phyloP scores from a whole-genome alignment of 2,888 invertebrate genomes.

The Mesodorylaimus sp. region DNA sequence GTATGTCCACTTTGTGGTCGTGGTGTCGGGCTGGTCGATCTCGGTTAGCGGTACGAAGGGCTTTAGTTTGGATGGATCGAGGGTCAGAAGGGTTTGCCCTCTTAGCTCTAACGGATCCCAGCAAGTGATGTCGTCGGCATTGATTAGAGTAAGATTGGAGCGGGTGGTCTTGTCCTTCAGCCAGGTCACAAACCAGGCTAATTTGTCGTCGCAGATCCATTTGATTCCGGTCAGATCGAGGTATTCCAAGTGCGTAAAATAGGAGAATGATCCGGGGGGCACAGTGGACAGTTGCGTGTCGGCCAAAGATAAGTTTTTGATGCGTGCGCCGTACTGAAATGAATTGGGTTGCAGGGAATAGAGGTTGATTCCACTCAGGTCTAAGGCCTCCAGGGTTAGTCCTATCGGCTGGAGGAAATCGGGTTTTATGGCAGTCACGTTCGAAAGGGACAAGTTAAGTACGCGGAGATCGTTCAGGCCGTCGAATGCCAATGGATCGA shows the following conservation, averaged over 20 bases:
- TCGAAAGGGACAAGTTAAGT: no score
- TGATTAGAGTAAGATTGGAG: no score
- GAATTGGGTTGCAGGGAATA: no score
- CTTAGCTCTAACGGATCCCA: not conserved
- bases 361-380: no score
- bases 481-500: no score
- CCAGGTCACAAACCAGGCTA: not conserved
- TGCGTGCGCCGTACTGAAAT: no score
- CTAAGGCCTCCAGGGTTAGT: no score
- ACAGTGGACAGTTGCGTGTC: conserved; percentile 16
- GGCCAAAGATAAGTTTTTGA: not conserved
- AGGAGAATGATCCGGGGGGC: conserved; percentile 16
- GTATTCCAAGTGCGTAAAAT: conserved; percentile 24
- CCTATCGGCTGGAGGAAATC: no score
- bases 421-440: no score
- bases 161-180: no score
- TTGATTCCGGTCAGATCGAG: conserved; percentile 32
- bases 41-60: conserved; percentile 18
- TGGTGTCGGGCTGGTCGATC: conserved; percentile 21
- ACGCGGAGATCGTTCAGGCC: no score
- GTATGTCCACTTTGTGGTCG: conserved; percentile 3
- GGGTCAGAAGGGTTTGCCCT: not conserved
- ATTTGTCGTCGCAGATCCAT: conserved; percentile 17
- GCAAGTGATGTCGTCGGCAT: not conserved
- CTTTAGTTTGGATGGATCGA: not conserved